phyloP scores from a whole-genome alignment of 2,797 vertebrate species.

The Helostoma temminkii region DNA sequence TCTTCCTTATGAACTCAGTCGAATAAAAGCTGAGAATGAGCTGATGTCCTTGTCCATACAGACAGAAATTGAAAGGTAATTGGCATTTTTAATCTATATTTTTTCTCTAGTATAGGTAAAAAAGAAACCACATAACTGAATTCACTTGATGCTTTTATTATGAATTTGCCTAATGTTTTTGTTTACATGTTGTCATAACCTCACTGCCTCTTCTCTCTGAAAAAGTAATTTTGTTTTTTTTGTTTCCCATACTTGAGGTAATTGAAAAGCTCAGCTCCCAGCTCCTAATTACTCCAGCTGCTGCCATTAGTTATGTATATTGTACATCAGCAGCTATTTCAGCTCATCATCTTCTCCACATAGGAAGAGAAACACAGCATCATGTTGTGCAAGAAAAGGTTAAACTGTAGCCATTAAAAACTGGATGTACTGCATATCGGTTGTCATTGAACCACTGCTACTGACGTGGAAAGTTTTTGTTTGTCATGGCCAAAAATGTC shows the following conservation, averaged over 20 bases:
- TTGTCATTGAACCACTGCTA: slow-evolving; percentile 63
- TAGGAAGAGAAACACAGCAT: slow-evolving; percentile 62
- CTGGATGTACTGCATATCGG: slow-evolving; percentile 64
- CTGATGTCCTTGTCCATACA: slow-evolving; percentile 37
- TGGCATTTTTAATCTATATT: background rate
- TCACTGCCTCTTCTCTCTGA: slow-evolving; percentile 52
- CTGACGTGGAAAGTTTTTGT: slow-evolving; percentile 57
- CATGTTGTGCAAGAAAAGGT: slow-evolving; percentile 63
- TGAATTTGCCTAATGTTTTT: slow-evolving; percentile 63
- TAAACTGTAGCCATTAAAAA: slow-evolving; percentile 67
- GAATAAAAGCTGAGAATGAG: slow-evolving; percentile 11
- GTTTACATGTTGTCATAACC: slow-evolving; percentile 67
- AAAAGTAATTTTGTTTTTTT: slow-evolving; percentile 29
- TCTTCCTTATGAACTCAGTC: slow-evolving; percentile 23
- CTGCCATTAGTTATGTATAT: slow-evolving; percentile 66
- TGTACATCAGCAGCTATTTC: slow-evolving; percentile 72
- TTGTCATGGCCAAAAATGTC: slow-evolving; percentile 64
- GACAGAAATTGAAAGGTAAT: slow-evolving; percentile 24
- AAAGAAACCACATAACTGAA: slow-evolving; percentile 20
- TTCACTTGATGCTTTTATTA: slow-evolving; percentile 33
- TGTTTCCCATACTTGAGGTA: slow-evolving; percentile 61
- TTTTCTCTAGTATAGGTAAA: background rate
- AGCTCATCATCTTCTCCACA: slow-evolving; percentile 57
- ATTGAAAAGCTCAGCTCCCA: slow-evolving; percentile 54
- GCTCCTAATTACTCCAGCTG: slow-evolving; percentile 66